Conservation (phyloP, 2,113 vertebrate species). For the Nycticebus coucang region DNA sequence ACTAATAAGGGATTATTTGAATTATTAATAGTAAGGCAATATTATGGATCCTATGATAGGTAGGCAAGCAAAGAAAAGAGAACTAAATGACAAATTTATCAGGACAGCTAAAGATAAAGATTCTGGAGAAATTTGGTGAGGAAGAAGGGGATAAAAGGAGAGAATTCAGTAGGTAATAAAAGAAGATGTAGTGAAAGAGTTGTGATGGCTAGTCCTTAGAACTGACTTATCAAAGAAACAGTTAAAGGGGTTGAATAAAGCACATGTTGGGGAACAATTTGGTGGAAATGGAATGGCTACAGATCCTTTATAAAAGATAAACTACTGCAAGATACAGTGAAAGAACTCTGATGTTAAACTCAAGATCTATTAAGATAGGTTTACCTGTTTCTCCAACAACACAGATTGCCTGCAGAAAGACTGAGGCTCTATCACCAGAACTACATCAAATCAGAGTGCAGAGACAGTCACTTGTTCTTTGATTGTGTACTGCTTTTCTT, state of each 20-base stretch:
- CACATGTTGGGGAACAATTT: conserved; percentile 54
- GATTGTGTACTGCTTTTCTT: conserved; percentile 11
- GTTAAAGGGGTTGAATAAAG: conserved; percentile 48
- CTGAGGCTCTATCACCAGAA: conserved; percentile 14
- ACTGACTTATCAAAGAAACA: conserved; percentile 44
- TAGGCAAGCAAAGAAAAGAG: neutral
- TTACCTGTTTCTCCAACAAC: conserved; percentile 2
- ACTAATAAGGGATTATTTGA: neutral
- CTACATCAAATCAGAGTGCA: conserved; percentile 61
- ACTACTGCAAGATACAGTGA: conserved; percentile 9
- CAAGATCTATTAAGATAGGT: conserved; percentile 51
- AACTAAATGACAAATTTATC: conserved; percentile 11
- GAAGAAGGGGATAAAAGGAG: neutral
- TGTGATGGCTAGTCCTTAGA: neutral
- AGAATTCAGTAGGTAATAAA: neutral
- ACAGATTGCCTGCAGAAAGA: conserved; percentile 6
- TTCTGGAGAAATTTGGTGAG: neutral
- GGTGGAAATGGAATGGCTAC: conserved; percentile 29
- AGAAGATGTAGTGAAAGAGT: neutral
- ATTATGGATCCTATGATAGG: neutral
- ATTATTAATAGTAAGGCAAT: neutral
- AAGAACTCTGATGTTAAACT: conserved; percentile 45
- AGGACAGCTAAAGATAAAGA: neutral
- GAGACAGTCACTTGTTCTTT: neutral
- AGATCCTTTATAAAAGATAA: conserved; percentile 46